Base-by-base conservation (phyloP, 37 sponge, comb jelly and placozoan species). In the Tethya wilhelma region DNA sequence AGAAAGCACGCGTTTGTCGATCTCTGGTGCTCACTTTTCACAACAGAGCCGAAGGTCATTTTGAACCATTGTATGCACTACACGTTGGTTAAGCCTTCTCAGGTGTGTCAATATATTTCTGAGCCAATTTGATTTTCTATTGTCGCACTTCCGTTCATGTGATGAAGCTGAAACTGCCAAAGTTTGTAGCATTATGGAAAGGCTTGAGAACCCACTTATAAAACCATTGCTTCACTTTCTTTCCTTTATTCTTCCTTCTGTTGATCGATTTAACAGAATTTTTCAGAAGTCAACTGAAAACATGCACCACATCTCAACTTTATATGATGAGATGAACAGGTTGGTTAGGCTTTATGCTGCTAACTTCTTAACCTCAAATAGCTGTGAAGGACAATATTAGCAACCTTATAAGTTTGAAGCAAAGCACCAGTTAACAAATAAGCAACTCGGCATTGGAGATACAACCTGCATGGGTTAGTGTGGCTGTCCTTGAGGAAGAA, bases 21-120 rank as follows among this genome's bases (percentile, higher is more conserved):
- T 41, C 79, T 41, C 19, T 79, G 79, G 79, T 65, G 69, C 56
- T 67, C 69, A 25, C 55, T 66, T 4, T 79, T 79, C 31, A 31
- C 78, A 32, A 60, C 64, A 5, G 78, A 79, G 38, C 56, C 79
- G 20, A 60, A 34, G 59, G 41, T 69, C 17, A 56, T 81, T n/a
- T 44, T 81, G 22, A 81, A 81, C 39, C 81, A 81, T 44, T 81
- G 72, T 29, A n/a, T n/a, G n/a, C n/a, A 71, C 81, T 17, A 81
- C 71, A 38, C 58, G n/a, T 31, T 81, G 81, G 81, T 33, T 81
- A 28, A 81, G 81, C 32, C 44, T 81, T 26, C 81, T 81, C 1
- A 42, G 42, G 19, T 57, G 71, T 70, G 81, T 81, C 9, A 57
- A 38, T 26, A 2, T 71, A 1, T 81, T 70, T 57, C 49, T 70